Evolutionary conservation across 2,797 vertebrate genomes (phyloP), one percentile per base, ranked within the genome.

Genomic region (Onychomys leucogaster): DNA sequence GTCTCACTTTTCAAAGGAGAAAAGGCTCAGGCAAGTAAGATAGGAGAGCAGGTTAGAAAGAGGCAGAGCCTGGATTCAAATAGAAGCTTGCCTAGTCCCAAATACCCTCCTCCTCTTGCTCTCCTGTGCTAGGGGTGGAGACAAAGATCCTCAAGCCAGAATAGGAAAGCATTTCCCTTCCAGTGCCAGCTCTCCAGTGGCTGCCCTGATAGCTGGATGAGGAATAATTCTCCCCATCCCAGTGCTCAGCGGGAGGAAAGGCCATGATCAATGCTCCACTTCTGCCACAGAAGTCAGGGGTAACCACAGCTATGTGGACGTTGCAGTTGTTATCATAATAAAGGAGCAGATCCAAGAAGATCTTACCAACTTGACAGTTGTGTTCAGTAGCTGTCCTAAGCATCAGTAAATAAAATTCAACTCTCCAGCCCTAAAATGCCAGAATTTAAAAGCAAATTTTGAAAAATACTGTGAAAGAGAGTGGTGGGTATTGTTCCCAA

Each of bases 151-250:
- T 49, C 1, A 0, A 92, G 92, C 69, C 90, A 89, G 80, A 43
- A 75, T 19, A 27, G 65, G 63, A 95, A 94, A 69, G 84, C 34
- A 88, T 91, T 85, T 88, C 80, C 57, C 21, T 76, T 94, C 77
- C 23, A 27, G 34, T 90, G 80, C 94, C 85, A 81, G 41, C 14
- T 86, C 82, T 37, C 43, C 52, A 27, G 73, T 52, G 32, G 65
- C 82, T 76, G 82, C 86, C 95, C 63, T 29, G 85, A 82, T 75
- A 43, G 1, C 32, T 59, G 81, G 94, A 89, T 76, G 49, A 81
- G 93, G 90, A 97, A 80, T 94, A 81, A 91, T 97, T 89, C 94
- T 91, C 69, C 75, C 76, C 83, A 83, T 43, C 52, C 10, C 43
- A 57, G 41, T 6, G 78, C 75, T 87, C 73, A 2, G 88, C 90